Conservation (phyloP, 2,797 vertebrate genomes). For the Lacerta viridis region DNA sequence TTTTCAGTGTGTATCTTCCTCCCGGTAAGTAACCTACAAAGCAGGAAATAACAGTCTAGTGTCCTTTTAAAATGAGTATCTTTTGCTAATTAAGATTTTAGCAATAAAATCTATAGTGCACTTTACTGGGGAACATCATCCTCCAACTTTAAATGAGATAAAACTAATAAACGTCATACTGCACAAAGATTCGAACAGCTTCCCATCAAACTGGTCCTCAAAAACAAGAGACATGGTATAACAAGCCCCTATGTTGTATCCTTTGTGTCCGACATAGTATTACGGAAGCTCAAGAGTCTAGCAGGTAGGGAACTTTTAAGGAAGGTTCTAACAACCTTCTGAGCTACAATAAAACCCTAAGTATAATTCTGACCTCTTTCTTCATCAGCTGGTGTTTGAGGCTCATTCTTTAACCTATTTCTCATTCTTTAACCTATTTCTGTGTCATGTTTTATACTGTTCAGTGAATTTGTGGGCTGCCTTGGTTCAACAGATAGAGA, state of each 20-base stretch:
- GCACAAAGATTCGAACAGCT: too few species aligned
- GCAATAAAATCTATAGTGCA: background rate
- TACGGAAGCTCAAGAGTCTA: background rate
- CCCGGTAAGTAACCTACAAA: constrained; percentile 90
- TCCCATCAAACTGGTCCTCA: background rate
- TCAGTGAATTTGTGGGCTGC: too few species aligned
- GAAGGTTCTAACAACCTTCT: background rate
- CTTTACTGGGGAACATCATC: background rate
- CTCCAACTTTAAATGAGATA: background rate
- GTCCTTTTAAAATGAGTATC: background rate
- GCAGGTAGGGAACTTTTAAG: background rate
- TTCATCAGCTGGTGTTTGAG: background rate
- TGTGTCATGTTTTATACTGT: background rate
- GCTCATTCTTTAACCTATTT: background rate
- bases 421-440: background rate
- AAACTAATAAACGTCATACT: background rate
- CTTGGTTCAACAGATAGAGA: background rate
- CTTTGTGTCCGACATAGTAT: background rate
- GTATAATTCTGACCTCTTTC: background rate
- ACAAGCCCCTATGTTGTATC: background rate
- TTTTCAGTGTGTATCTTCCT: constrained; percentile 94
- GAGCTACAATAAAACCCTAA: background rate
- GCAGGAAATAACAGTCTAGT: constrained; percentile 11
- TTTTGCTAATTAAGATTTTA: constrained; percentile 29
- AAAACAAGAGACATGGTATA: background rate